A percentile compares a stretch with the other conserved stretches of the same genome.
Conservation (phyloP, 30 jellyfish, hydroid and myxozoan species). For the Mastigias papua region DNA sequence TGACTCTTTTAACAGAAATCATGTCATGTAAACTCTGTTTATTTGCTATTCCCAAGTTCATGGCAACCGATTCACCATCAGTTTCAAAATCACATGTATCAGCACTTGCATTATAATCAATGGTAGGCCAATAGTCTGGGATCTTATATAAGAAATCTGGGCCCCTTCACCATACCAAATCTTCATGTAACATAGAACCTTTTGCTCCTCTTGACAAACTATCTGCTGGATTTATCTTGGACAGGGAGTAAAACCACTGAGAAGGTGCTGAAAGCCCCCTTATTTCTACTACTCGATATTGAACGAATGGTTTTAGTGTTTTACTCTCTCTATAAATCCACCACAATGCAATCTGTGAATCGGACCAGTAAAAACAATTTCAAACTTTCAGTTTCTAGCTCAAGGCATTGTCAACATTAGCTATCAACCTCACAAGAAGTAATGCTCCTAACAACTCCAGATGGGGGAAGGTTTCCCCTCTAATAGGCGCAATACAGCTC, state of each 20-base stretch:
- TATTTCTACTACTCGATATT: conserved; percentile 5
- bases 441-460: no score
- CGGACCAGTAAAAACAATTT: not conserved
- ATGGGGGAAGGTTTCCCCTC: no score
- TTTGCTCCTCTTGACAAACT: no score
- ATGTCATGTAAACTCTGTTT: no score
- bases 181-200: not conserved
- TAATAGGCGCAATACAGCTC: no score
- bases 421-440: conserved; percentile 1
- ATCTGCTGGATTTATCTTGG: conserved; percentile 2
- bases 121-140: not conserved
- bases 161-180: conserved; percentile 6
- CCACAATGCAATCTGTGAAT: conserved; percentile 17
- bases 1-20: no score
- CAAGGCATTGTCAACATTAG: not conserved
- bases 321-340: not conserved
- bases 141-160: not conserved
- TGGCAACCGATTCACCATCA: not conserved
- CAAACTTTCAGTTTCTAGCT: not conserved
- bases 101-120: not conserved
- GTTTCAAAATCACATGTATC: not conserved
- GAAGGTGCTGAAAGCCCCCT: not conserved
- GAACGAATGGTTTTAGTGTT: not conserved
- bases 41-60: not conserved
- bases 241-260: not conserved